Conservation (phyloP, 53 echinoderm and acorn worm genomes). For the Hippasteria phrygiana region DNA sequence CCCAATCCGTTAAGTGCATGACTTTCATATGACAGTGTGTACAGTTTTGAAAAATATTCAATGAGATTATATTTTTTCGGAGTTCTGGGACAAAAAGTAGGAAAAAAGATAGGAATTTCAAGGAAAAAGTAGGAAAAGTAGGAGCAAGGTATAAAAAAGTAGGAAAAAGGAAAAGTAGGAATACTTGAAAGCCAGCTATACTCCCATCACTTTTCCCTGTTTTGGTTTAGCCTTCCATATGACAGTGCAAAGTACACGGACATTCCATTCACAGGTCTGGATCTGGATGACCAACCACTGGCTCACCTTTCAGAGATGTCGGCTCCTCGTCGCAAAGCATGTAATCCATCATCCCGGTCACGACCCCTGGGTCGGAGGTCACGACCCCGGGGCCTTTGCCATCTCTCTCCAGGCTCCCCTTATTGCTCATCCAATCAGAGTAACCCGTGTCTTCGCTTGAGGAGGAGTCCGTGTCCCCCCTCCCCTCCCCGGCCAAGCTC, state of each 20-base stretch:
- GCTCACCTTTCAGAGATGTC: conserved; percentile 45
- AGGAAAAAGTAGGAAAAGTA: too few species aligned
- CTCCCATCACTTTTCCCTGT: too few species aligned
- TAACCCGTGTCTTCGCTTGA: conserved; percentile 42
- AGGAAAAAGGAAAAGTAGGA: too few species aligned
- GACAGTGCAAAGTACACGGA: background rate
- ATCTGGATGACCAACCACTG: background rate
- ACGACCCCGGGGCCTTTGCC: conserved; percentile 33
- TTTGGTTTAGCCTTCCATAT: too few species aligned
- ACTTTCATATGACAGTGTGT: too few species aligned
- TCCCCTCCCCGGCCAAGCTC: conserved; percentile 15
- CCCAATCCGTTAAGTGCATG: too few species aligned
- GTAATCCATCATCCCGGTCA: conserved; percentile 36
- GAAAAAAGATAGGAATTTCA: too few species aligned
- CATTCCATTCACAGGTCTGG: background rate
- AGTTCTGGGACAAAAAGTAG: too few species aligned
- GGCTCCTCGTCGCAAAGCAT: conserved; percentile 43
- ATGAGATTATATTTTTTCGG: too few species aligned
- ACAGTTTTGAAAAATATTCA: too few species aligned
- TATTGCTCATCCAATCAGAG: conserved; percentile 60
- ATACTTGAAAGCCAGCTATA: too few species aligned
- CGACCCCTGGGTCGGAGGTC: conserved; percentile 57
- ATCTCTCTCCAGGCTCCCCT: conserved; percentile 54
- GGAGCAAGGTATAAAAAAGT: too few species aligned
- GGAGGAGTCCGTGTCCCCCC: conserved; percentile 11